These are phyloP conservation scores for Apteryx mantelli DNA, from an alignment of 2,113 vertebrate genomes.

Conservation along the genomic window DNA sequence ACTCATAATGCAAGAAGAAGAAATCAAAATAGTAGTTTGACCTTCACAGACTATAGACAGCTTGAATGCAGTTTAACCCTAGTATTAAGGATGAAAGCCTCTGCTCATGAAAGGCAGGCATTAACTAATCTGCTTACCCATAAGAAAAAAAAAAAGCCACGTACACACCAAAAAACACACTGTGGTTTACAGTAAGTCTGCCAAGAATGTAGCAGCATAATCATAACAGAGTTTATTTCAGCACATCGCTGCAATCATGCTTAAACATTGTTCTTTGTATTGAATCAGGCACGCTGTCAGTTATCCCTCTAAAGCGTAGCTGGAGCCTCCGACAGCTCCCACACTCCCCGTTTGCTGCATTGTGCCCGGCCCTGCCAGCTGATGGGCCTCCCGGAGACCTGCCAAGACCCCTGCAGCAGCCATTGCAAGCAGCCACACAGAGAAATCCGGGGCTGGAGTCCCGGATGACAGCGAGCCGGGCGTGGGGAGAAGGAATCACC, in stretches of 20 bases:
- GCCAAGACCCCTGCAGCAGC: background rate
- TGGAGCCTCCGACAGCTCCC: background rate
- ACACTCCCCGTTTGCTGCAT: background rate
- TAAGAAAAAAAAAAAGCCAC: background rate
- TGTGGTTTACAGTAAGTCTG: background rate
- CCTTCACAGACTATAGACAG: slow-evolving; percentile 39
- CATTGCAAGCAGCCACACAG: background rate
- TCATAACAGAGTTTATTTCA: slow-evolving; percentile 31
- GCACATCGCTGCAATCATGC: background rate
- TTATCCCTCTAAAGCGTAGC: background rate
- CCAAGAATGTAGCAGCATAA: slow-evolving; percentile 2
- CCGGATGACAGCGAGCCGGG: background rate
- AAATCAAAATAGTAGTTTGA: slow-evolving; percentile 61
- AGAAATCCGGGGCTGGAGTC: background rate
- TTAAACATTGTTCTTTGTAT: background rate
- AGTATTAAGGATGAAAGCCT: slow-evolving; percentile 50
- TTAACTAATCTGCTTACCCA: slow-evolving; percentile 46
- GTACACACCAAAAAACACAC: slow-evolving; percentile 41
- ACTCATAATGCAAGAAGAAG: background rate
- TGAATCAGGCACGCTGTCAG: background rate
- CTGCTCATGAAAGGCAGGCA: slow-evolving; percentile 20
- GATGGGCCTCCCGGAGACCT: background rate
- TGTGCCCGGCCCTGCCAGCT: background rate
- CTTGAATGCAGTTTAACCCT: slow-evolving; percentile 38
- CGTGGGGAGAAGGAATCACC: background rate